Evolutionary conservation across 2,797 vertebrate species (phyloP), one percentile per base, ranked within the genome.

Genomic region (Sebastes nivosus): DNA sequence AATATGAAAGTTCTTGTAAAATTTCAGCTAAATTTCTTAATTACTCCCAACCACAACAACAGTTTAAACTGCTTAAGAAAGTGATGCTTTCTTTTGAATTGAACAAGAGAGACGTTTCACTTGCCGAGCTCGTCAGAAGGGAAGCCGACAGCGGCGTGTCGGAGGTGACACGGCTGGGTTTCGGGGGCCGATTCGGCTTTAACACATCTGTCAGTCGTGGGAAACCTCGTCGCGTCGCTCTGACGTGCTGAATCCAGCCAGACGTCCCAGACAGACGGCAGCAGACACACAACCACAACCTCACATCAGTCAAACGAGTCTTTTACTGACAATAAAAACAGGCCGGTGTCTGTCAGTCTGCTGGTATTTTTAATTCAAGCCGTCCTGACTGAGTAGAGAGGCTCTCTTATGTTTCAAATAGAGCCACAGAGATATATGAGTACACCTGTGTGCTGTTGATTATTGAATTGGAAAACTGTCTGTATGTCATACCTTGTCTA

Each of bases 171-270:
- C n/a, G 89, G 80, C 89, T 83, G 87, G 66, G 85, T 90, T 92
- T 81, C 67, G 64, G 81, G 65, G 88, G 90, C 83, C 81, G 77
- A 82, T 74, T 86, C 54, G 79, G 83, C 83, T 93, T 87, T 84
- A 90, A 93, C 91, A 76, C 91, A 86, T 91, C 93, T 93, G 94
- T 93, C 93, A 93, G 89, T 88, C 80, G 87, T 79, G 86, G 91
- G 90, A 90, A 92, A 91, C 77, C 92, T 92, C 79, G 81, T 79
- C 52, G 29, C 64, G 22, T 72, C 36, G 81, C 87, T 79, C 86
- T 87, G 92, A 89, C 85, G 83, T 77, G 83, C 79, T 6, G 82
- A 87, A 92, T 90, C 83, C 93, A 93, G 90, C 83, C 92, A 92
- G 90, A 94, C 88, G 63, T 88, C 72, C 77, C 81, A 93, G 90